Base-by-base conservation (phyloP, 2,888 invertebrate species). In the Eupithecia abbreviata region DNA sequence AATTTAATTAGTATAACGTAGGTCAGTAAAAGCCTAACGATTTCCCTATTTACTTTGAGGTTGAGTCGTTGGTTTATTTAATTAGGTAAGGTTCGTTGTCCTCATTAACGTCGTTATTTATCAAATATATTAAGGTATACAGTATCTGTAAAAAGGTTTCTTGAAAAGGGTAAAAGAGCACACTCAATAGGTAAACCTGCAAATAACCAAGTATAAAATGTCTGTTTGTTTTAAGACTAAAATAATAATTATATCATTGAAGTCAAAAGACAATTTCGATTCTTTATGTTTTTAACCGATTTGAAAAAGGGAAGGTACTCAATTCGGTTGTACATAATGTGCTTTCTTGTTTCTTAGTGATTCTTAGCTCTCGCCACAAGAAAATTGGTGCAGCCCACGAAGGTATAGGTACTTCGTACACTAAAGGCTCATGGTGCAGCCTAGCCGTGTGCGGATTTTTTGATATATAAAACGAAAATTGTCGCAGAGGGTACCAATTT, bases 1-100 rank as follows among this genome's bases (percentile, higher is more conserved):
- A 55, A 62, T 71, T 71, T 58, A 71, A 71, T 71, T 55, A 58
- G 13, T 70, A 18, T 41, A 49, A 45, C 55, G 47, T 71, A 47
- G 69, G 47, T 69, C 47, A 47, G 69, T 69, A 47, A 69, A 69
- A 69, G n/a, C 18, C 47, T 69, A 69, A 69, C 18, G 47, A n/a
- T 42, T 43, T 67, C 15, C 58, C 6, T 58, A 67, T 67, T 42
- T 67, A 43, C n/a, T 67, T n/a, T 67, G n/a, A 43, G n/a, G n/a
- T 67, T 67, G 18, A 10, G 47, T 69, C 3, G 68, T 15, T 42
- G 7, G 41, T 67, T 67, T 43, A 43, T 42, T 67, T 13, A 67
- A 42, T 67, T 42, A 18, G 4, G 45, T 45, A 51, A 43, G 42
- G 15, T 4, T 45, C 18, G 10, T 68, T 18, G n/a, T 68, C 15